Evolutionary conservation across 2,113 vertebrate species (phyloP).

Genomic region (Burhinus oedicnemus): DNA sequence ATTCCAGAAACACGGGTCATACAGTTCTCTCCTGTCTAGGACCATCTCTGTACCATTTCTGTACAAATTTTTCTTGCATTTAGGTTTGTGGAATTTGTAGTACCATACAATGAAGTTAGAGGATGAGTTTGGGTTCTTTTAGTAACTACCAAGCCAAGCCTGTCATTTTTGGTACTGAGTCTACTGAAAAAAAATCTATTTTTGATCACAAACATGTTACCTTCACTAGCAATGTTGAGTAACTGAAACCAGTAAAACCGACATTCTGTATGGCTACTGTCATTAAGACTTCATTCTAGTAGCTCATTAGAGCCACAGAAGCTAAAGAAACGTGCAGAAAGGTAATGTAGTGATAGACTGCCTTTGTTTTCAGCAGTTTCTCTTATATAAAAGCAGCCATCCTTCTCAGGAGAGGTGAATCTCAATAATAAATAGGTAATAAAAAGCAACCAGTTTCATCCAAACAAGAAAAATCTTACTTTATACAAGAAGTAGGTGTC

Average conservation of each 20-base stretch:
- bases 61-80: not conserved
- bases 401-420: not conserved
- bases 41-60: not conserved
- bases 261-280: not conserved
- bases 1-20: not conserved
- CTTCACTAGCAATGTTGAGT: not conserved
- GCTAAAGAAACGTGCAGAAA: not conserved
- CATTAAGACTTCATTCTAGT: not conserved
- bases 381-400: not conserved
- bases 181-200: not conserved
- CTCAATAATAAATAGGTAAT: not conserved
- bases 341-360: not conserved
- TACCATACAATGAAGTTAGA: not conserved
- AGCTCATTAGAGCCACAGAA: not conserved
- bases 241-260: not conserved
- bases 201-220: not conserved
- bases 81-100: not conserved
- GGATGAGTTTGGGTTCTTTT: not conserved
- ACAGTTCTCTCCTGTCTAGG: not conserved
- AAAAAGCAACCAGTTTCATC: conserved; percentile 2
- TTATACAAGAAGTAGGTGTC: not conserved
- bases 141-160: not conserved
- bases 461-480: not conserved
- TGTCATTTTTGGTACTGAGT: not conserved
- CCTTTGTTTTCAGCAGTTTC: not conserved